Base-by-base conservation (phyloP, 2,888 invertebrate genomes). In the Meganola albula region DNA sequence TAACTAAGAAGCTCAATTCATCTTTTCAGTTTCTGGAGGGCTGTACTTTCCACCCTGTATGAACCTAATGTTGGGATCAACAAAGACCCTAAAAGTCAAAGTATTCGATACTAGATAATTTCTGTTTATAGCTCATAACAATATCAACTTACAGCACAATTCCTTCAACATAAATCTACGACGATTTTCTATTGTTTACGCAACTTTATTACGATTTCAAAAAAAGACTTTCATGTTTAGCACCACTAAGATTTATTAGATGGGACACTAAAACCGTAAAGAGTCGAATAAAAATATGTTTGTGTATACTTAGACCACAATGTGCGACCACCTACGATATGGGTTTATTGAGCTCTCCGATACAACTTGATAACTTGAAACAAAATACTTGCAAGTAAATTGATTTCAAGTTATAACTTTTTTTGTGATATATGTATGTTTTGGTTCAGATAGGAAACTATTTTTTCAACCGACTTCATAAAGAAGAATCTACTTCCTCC, bases 221-320 rank as follows among this genome's bases (percentile, higher is more conserved):
- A 57, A 63, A 53, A 49, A 51, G 43, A 53, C 48, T 58, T n/a
- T 61, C 56, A 61, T 63, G 61, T 61, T 61, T 58, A 55, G 46
- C 51, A 53, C 60, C 52, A 58, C 63, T 68, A 69, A 70, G 55
- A 60, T 69, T 66, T 69, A 68, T 72, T 55, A 58, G 55, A 69
- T 59, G 59, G 57, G 58, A 74, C 61, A 63, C 63, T 80, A 74
- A 79, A 79, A 74, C 65, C 63, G 63, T 72, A 72, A 67, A 67
- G 59, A 62, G 63, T 64, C 68, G 69, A 74, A 79, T 79, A 76
- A 74, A 78, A 75, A 66, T 66, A 71, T 70, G 66, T 69, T 60
- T 63, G 59, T n/a, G n/a, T 73, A 62, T 73, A 67, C 69, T 63
- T 66, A 59, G 59, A 61, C 57, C 63, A 69, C 69, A 65, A 61